Evolutionary conservation across 2,113 vertebrate species (phyloP).

Genomic region (Tinamus guttatus): DNA sequence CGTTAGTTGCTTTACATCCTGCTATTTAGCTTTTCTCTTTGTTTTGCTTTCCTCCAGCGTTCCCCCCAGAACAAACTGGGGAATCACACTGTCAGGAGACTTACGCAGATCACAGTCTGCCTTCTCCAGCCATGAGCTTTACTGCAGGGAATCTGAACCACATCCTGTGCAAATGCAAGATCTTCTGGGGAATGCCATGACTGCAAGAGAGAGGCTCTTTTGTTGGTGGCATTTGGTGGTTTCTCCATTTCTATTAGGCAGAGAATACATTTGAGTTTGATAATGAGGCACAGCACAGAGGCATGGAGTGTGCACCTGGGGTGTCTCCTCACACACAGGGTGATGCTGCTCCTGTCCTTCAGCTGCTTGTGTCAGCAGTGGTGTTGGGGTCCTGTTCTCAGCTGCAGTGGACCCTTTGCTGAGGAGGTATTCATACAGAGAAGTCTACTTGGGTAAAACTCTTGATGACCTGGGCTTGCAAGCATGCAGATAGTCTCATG

Average conservation of each 20-base stretch:
- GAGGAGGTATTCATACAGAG: not conserved
- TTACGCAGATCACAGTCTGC: not conserved
- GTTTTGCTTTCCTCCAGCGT: not conserved
- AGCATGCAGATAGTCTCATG: not conserved
- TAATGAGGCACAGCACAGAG: not conserved
- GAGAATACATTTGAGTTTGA: not conserved
- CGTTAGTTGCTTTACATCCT: not conserved
- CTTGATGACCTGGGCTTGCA: not conserved
- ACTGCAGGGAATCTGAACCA: not conserved
- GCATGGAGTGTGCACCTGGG: not conserved
- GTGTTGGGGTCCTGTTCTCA: not conserved
- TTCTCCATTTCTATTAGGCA: not conserved
- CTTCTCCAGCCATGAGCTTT: not conserved
- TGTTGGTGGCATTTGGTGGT: not conserved
- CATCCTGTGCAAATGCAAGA: not conserved
- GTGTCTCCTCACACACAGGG: not conserved
- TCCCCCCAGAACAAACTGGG: not conserved
- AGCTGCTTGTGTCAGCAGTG: not conserved
- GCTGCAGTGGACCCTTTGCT: not conserved
- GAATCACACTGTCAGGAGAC: not conserved
- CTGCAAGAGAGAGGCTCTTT: not conserved
- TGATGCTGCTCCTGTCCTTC: not conserved
- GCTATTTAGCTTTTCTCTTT: not conserved
- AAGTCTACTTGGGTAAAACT: not conserved
- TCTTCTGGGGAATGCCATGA: not conserved